These are phyloP conservation scores for Battus philenor DNA, from an alignment of 1,140 invertebrate species.

Conservation along the genomic window DNA sequence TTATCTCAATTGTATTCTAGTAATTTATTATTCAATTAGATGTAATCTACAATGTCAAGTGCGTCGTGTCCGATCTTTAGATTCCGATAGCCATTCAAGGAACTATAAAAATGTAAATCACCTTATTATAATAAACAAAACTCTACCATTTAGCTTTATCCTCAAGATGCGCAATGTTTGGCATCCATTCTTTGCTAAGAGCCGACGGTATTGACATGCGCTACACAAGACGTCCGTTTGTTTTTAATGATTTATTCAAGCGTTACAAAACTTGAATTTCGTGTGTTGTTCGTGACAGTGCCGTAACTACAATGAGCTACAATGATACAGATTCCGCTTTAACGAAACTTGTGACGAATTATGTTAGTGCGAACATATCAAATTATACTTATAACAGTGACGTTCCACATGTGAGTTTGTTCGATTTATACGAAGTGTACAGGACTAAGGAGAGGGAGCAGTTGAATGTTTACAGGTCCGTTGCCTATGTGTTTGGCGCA, in stretches of 20 bases:
- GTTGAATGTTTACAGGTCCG: slow-evolving; percentile 36
- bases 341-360: slow-evolving; percentile 3
- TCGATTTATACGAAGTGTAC: slow-evolving; percentile 44
- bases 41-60: slow-evolving; percentile 4
- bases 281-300: background rate
- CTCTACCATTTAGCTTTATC: slow-evolving; percentile 30
- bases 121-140: slow-evolving; percentile 49
- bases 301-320: slow-evolving; percentile 17
- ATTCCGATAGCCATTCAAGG: slow-evolving; percentile 17
- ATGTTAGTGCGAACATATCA: slow-evolving; percentile 1
- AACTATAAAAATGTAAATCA: slow-evolving; percentile 51
- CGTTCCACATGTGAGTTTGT: slow-evolving; percentile 26
- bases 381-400: slow-evolving; percentile 26
- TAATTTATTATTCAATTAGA: background rate
- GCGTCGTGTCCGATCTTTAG: background rate
- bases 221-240: slow-evolving; percentile 15
- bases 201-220: slow-evolving; percentile 40
- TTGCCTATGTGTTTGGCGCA: slow-evolving; percentile 61
- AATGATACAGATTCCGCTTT: slow-evolving; percentile 12
- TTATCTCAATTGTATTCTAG: background rate
- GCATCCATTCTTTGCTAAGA: slow-evolving; percentile 33
- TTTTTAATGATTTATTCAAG: slow-evolving; percentile 19
- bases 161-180: slow-evolving; percentile 37
- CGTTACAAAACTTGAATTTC: background rate
- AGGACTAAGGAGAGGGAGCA: slow-evolving; percentile 42